Evolutionary conservation across 2,113 vertebrate genomes (phyloP), one percentile per base, ranked within the genome.

Genomic region (Chionodraco myersi): DNA sequence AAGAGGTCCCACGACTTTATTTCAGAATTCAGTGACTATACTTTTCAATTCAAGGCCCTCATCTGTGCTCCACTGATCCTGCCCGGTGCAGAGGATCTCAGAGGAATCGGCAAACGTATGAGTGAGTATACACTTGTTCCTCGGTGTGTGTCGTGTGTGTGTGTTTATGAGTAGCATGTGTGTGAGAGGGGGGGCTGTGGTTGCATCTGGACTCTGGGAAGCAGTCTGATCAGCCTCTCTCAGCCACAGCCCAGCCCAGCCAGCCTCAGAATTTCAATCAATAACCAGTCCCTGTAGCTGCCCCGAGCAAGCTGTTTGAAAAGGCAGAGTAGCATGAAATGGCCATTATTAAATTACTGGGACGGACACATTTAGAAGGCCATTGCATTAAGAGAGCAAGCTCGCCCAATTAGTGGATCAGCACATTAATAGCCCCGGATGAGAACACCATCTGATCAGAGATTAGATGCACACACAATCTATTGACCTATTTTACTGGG

Each of bases 301-400:
- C 92, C 89, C 89, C 82, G 69, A 93, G 92, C 95, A 95, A 95
- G 94, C 94, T 94, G 94, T 93, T 95, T 95, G 93, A 93, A 94
- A 93, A 95, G 93, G 93, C 94, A 94, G 92, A 94, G 92, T 89
- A 93, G 93, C 92, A 94, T 93, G 93, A 94, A 94, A 94, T 94
- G 90, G 91, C 92, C 91, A 90, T 95, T 95, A 94, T 95, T 95
- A 95, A 94, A 94, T 95, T 94, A 95, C 94, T 85, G 90, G 86
- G 90, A 94, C 73, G 84, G 92, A 94, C 94, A 94, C 92, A 93
- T 95, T 94, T 93, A 92, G 94, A 94, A 92, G 89, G 91, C 91
- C 88, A 94, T 93, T 93, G 94, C 92, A 95, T 95, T 95, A 94
- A 94, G 92, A 91, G 94, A 93, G 94, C 92, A 93, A 92, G 90